Evolutionary conservation across 2,888 invertebrate genomes (phyloP).

Genomic region (Chrysomela aeneicollis): DNA sequence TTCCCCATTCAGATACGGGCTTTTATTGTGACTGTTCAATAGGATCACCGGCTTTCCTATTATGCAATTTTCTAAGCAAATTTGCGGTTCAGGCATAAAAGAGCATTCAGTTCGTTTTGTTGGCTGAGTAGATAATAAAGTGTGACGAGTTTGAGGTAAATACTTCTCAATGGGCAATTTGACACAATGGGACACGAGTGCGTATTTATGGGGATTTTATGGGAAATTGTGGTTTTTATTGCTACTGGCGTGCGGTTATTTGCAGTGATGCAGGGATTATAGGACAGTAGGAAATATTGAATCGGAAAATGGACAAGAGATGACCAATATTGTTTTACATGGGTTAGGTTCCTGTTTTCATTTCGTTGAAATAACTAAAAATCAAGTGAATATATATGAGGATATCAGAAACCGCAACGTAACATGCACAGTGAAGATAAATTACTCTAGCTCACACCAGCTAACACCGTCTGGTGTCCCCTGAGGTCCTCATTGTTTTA

Average conservation of each 20-base stretch:
- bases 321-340: too few relatives aligned
- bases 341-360: too few relatives aligned
- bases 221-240: background rate
- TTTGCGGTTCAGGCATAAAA: background rate
- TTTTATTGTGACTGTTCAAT: background rate
- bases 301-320: too few relatives aligned
- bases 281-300: too few relatives aligned
- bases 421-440: too few relatives aligned
- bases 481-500: too few relatives aligned
- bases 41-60: background rate
- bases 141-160: slow-evolving; percentile 27
- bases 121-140: slow-evolving; percentile 19
- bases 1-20: background rate
- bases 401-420: too few relatives aligned
- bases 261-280: too few relatives aligned
- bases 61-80: background rate
- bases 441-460: too few relatives aligned
- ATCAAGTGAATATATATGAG: too few relatives aligned
- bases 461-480: too few relatives aligned
- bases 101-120: background rate
- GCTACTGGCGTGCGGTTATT: background rate
- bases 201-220: slow-evolving; percentile 21
- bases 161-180: slow-evolving; percentile 29
- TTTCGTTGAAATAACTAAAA: too few relatives aligned
- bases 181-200: slow-evolving; percentile 29